A percentile compares a stretch with the other conserved stretches of the same genome.
Conservation (phyloP, 2,888 invertebrate species). For the Drosophila gaucha region DNA sequence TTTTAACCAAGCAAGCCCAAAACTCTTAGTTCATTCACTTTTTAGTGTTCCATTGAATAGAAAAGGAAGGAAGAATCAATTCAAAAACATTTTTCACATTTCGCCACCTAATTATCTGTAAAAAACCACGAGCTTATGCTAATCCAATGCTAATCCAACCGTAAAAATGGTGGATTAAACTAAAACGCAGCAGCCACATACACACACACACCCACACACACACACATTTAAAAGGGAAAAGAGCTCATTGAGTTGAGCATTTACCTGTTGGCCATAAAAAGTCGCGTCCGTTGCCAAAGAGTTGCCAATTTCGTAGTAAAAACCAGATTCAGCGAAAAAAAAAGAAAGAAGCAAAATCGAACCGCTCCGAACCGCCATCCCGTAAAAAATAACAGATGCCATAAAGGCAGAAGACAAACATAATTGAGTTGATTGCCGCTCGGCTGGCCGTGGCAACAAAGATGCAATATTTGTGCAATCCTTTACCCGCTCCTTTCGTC, state of each 20-base stretch:
- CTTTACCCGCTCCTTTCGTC: conserved; percentile 60
- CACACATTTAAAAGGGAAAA: conserved; percentile 2
- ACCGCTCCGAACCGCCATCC: not conserved
- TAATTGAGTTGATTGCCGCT: conserved; percentile 61
- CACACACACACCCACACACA: not conserved
- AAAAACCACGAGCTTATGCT: conserved; percentile 71
- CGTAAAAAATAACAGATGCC: conserved; percentile 31
- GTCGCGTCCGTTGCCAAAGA: conserved; percentile 59
- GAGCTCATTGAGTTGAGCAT: conserved; percentile 34
- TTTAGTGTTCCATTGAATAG: conserved; percentile 39
- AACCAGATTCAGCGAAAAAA: conserved; percentile 66
- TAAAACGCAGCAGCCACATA: conserved; percentile 35
- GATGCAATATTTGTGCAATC: conserved; percentile 83
- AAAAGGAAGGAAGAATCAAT: not conserved
- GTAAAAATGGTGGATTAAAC: conserved; percentile 76
- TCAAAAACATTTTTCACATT: not conserved
- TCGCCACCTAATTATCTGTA: conserved; percentile 27
- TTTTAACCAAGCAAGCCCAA: too few species aligned
- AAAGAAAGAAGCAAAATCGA: conserved; percentile 13
- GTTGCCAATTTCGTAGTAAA: conserved; percentile 71
- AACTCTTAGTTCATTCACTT: conserved; percentile 48
- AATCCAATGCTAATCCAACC: conserved; percentile 76
- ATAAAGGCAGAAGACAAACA: conserved; percentile 32
- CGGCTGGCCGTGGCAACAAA: conserved; percentile 50
- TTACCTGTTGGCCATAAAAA: conserved; percentile 70